Percentiles rank a stretch among this genome's conserved stretches.
Evolutionary conservation across 1,140 invertebrate species (phyloP).

Genomic region (Lutraria rhynchaena): DNA sequence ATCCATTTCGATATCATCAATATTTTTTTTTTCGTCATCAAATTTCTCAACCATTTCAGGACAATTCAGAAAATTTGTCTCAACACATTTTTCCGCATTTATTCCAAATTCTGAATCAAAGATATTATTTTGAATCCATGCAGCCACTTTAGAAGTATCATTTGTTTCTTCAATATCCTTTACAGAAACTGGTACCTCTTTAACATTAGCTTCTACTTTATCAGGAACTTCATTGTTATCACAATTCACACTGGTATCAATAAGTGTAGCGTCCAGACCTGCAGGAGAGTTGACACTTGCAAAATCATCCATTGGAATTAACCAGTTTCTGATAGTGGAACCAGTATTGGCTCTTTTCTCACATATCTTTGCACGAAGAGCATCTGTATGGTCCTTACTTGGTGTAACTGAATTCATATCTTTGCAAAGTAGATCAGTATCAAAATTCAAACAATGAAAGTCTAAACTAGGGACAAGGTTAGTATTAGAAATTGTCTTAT

Average conservation of each 20-base stretch:
- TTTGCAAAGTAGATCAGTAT: background rate
- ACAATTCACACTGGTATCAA: slow-evolving; percentile 1
- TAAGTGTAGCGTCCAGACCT: slow-evolving; percentile 3
- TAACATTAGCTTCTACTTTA: background rate
- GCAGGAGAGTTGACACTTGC: slow-evolving; percentile 1
- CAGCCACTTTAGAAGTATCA: slow-evolving; percentile 48
- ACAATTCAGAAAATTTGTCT: background rate
- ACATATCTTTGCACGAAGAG: slow-evolving; percentile 4
- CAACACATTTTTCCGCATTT: background rate
- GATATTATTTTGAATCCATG: slow-evolving; percentile 38
- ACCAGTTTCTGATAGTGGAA: slow-evolving; percentile 52
- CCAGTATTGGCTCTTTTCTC: slow-evolving; percentile 26
- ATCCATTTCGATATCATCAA: background rate
- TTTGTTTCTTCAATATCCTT: slow-evolving; percentile 8
- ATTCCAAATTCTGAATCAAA: slow-evolving; percentile 12
- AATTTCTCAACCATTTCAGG: background rate
- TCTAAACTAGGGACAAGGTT: no score
- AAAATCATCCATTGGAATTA: slow-evolving; percentile 35
- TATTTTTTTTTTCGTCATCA: background rate
- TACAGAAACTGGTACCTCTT: background rate
- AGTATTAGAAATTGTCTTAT: no score
- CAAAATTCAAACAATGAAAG: background rate
- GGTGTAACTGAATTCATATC: background rate
- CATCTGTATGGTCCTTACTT: slow-evolving; percentile 1
- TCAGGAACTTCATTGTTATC: background rate